Conservation (phyloP, 1,140 invertebrate genomes). For the Sycophila sp. region DNA sequence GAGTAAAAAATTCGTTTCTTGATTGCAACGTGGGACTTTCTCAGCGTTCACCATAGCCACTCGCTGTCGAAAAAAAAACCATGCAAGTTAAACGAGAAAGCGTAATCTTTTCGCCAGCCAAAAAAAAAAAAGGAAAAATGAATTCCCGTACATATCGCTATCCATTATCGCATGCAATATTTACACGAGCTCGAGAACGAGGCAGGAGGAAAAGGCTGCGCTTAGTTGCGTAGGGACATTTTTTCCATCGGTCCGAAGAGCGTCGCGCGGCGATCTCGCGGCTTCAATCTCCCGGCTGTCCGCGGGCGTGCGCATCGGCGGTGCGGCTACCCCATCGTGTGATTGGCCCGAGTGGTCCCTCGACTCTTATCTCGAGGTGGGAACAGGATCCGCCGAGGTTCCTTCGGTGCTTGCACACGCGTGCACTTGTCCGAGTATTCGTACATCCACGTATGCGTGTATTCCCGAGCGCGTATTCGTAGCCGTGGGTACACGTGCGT, state of each 20-base stretch:
- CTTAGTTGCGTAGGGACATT: too few species aligned
- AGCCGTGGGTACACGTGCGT: too few species aligned
- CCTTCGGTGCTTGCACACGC: too few species aligned
- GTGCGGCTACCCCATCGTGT: neutral
- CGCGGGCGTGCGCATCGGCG: neutral
- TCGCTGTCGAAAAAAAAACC: neutral
- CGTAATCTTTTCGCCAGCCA: too few species aligned
- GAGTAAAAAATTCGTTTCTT: too few species aligned
- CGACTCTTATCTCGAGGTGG: slow-evolving; percentile 54
- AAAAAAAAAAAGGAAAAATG: neutral
- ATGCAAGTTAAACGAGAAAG: neutral
- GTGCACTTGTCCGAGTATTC: too few species aligned
- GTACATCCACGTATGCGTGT: too few species aligned
- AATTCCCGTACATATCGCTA: neutral
- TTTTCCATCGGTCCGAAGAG: too few species aligned
- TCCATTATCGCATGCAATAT: slow-evolving; percentile 2
- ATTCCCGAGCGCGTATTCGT: too few species aligned
- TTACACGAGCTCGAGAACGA: neutral
- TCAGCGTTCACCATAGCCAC: too few species aligned
- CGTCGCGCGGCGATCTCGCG: slow-evolving; percentile 15
- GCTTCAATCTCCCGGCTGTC: slow-evolving; percentile 11
- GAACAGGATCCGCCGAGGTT: slow-evolving; percentile 60
- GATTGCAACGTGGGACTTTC: too few species aligned
- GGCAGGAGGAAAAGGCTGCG: neutral
- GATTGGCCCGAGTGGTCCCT: neutral